These are phyloP conservation scores for Drosophila teissieri DNA, from an alignment of 1,140 invertebrate genomes.

Conservation along the genomic window DNA sequence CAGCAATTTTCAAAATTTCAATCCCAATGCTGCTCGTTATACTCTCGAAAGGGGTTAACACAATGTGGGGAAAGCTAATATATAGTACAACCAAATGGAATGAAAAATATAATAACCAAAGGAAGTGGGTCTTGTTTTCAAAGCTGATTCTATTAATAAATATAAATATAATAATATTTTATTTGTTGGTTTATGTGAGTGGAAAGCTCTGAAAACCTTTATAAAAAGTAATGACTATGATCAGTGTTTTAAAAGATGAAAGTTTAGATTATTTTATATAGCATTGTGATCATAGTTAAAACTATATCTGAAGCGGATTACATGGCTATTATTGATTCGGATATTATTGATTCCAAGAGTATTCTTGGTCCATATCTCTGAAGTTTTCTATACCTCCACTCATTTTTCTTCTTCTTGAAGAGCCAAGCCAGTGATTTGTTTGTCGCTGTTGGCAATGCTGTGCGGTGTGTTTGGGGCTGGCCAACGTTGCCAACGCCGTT, in stretches of 20 bases:
- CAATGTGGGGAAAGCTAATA: neutral
- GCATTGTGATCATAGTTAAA: no score
- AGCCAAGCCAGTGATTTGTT: slow-evolving; percentile 65
- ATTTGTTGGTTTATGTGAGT: no score
- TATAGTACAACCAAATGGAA: no score
- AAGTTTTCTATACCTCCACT: no score
- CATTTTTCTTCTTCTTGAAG: neutral
- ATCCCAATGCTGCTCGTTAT: slow-evolving; percentile 43
- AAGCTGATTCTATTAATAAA: no score
- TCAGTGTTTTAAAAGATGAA: no score
- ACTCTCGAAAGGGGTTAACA: slow-evolving; percentile 10
- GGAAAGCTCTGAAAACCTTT: neutral
- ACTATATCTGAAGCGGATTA: no score
- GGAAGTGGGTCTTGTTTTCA: no score
- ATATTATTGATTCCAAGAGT: neutral
- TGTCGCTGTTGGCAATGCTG: slow-evolving; percentile 54
- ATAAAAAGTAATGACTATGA: neutral
- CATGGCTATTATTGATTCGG: no score
- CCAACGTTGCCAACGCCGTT: slow-evolving; percentile 40
- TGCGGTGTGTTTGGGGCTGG: slow-evolving; percentile 36
- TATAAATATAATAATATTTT: no score
- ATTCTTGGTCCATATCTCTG: neutral
- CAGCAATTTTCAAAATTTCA: slow-evolving; percentile 80
- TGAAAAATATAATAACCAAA: no score
- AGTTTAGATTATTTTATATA: no score